Evolutionary conservation across 1,140 invertebrate species (phyloP).

Genomic region (Apis laboriosa): DNA sequence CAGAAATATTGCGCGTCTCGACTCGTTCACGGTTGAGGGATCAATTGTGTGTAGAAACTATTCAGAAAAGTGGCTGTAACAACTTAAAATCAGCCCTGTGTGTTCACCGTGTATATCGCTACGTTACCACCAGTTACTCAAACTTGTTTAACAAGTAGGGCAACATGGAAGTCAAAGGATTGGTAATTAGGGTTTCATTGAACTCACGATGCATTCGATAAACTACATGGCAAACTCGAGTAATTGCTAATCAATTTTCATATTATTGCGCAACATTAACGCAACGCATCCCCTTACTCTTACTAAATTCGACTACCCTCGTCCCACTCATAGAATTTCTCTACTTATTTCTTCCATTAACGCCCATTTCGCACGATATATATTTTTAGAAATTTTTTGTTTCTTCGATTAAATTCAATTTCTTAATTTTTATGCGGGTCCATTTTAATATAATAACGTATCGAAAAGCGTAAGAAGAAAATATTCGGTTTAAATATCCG

Average conservation of each 20-base stretch:
- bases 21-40: constrained; percentile 15
- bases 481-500: too few species aligned
- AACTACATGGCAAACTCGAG: constrained; percentile 28
- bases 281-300: not conserved
- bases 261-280: constrained; percentile 30
- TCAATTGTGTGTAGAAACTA: constrained; percentile 9
- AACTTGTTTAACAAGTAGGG: constrained; percentile 44
- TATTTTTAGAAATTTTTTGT: too few species aligned
- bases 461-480: too few species aligned
- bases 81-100: not conserved
- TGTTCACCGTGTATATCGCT: not conserved
- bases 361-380: too few species aligned
- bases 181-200: constrained; percentile 32
- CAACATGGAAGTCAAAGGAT: constrained; percentile 41
- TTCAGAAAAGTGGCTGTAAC: not conserved
- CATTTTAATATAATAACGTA: too few species aligned
- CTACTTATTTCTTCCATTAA: not conserved
- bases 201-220: constrained; percentile 14
- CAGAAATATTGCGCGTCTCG: not conserved
- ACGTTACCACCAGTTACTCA: constrained; percentile 19
- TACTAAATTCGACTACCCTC: not conserved
- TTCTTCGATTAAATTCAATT: too few species aligned
- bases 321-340: not conserved
- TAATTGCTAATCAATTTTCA: constrained; percentile 39
- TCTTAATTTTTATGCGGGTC: too few species aligned